Base-by-base conservation (phyloP, 2,113 vertebrate species). In the Ptilonorhynchus violaceus region DNA sequence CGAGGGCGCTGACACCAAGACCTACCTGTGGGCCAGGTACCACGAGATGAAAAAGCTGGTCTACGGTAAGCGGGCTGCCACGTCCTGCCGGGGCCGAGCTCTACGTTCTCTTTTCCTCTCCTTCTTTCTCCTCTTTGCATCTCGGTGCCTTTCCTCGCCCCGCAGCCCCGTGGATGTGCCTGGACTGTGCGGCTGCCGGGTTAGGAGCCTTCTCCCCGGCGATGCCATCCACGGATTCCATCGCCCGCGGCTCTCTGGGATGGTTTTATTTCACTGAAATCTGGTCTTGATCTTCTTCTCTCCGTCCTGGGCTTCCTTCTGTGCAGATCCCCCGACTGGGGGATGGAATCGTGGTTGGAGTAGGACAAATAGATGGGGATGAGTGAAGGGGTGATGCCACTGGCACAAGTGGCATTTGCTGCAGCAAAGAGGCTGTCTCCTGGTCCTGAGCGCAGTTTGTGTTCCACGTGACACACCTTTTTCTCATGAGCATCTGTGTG, bases 11-110 rank as follows among this genome's bases (percentile, higher is more conserved):
- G 98, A 98, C 79, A 93, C 90, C 92, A 97, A 97, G 93, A 93
- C 81, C 39, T 98, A 98, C 80, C 73, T 98, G 91, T 98, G 98
- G 98, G 94, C 98, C 66, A 97, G 98, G 33, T 98, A 98, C 96
- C 98, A 98, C 83, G 98, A 98, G 93, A 98, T 98, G 98, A 98
- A 98, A 58, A 98, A 97, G 91, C 97, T 98, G 94, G 98, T 98
- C 41, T 97, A 98, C n/a, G 98, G 98, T 98, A 97, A 97, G 97
- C 89, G 47, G 25, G 7, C 56, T 62, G 79, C 92, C 94, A 16
- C 81, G 85, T 93, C 62, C 74, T 15, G 42, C 88, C 8, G 39
- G 31, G 31, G 30, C 53, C 11, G 33, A 52, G 37, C 69, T 52
- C 24, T 9, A 15, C 18, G 3, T 27, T 27, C 16, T 10, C 16